Evolutionary conservation across 2,797 vertebrate species (phyloP), one percentile per base, ranked within the genome.

Genomic region (Cuculus canorus): DNA sequence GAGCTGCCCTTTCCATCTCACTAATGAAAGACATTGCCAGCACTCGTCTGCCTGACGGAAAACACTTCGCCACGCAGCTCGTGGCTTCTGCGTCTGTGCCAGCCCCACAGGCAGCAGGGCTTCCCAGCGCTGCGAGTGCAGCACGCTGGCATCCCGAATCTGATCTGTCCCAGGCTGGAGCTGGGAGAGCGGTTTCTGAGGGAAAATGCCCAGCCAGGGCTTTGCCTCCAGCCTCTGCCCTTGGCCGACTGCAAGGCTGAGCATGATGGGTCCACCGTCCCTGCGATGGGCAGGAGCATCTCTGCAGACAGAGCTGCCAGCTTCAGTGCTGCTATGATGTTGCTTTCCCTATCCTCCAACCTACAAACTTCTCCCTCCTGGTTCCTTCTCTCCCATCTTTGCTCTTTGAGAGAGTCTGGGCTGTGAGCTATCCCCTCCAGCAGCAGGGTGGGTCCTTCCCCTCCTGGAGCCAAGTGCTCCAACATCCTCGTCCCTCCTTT

Each of bases 1-100:
- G 56, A 80, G 86, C 93, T 4, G 11, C 79, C 92, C 92, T 88
- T 93, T 95, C 86, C 91, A 59, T 92, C 92, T 89, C 88, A 92
- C 88, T 96, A 86, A 89, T 61, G 82, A 80, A 86, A 53, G 79
- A 83, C 10, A 3, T 47, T 0, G 16, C 0, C 6, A 64, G 73
- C 1, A 7, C 59, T 68, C 93, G 39, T 54, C 91, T 88, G 78
- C 83, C 82, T 33, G 4, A 39, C 0, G 35, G 95, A 94, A 96
- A 96, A 87, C 81, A 50, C 60, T 19, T 63, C 45, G 30, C 59
- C 52, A 8, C 10, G 53, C 47, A 59, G 85, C 87, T 93, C 59
- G 2, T 9, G 81, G 71, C 75, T 65, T 3, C 73, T 70, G 90
- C 85, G 48, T 5, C 66, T 0, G 0, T 13, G 80, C 95, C 87